Evolutionary conservation across 2,113 vertebrate genomes (phyloP).

Genomic region (Podarcis muralis): DNA sequence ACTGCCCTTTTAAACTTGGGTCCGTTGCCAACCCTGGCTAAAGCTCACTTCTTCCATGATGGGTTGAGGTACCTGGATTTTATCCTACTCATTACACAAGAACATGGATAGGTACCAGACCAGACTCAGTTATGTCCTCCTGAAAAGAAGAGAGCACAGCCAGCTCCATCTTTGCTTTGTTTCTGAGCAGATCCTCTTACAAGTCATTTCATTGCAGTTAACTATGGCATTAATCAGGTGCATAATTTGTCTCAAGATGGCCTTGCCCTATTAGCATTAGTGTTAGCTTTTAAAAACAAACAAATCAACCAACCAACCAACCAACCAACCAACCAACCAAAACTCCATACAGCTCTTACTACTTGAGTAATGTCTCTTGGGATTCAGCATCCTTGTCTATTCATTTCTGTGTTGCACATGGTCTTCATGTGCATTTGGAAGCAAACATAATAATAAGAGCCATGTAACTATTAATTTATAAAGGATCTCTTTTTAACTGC

Average conservation of each 20-base stretch:
- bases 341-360: not conserved
- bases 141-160: not conserved
- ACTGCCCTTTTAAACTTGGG: not conserved
- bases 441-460: not conserved
- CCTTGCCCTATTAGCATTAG: fast-evolving
- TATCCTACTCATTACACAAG: not conserved
- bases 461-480: slow-evolving; percentile 26
- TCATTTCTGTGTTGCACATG: fast-evolving
- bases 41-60: not conserved
- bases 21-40: not conserved
- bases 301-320: no score
- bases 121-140: not conserved
- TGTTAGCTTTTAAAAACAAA: not conserved
- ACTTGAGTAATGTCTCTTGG: not conserved
- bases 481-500: slow-evolving; percentile 14
- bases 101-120: not conserved
- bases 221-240: not conserved
- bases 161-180: no score
- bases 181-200: not conserved
- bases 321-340: no score
- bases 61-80: not conserved
- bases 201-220: no score
- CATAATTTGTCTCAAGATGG: not conserved
- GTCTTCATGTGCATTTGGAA: not conserved
- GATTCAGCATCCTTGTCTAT: fast-evolving